phyloP scores from a whole-genome alignment of 2,113 vertebrate species.

The Catharus bicknelli region DNA sequence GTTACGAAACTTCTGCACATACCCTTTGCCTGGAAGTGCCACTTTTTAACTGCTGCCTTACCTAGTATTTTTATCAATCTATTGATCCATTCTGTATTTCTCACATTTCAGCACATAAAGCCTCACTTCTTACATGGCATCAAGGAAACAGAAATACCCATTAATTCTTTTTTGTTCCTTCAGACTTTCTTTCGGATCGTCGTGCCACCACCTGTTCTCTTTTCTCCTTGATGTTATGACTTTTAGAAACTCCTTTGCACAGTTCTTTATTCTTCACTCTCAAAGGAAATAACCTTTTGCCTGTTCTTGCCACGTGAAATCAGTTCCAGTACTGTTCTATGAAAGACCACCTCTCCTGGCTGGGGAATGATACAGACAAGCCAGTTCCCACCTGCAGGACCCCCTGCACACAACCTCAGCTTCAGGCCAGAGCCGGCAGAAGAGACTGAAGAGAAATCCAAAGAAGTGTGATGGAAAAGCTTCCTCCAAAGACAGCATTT shows the following conservation, averaged over 20 bases:
- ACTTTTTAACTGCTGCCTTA: neutral
- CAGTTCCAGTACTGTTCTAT: neutral
- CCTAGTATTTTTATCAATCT: neutral
- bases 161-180: neutral
- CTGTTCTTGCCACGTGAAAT: neutral
- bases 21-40: neutral
- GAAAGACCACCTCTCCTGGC: neutral
- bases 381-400: neutral
- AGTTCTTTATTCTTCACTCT: neutral
- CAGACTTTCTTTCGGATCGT: neutral
- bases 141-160: neutral
- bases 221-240: neutral
- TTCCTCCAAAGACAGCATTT: neutral
- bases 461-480: neutral
- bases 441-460: neutral
- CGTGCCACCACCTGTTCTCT: neutral
- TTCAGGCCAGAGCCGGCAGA: neutral
- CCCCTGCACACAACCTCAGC: fast-evolving
- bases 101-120: neutral
- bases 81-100: neutral
- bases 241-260: neutral
- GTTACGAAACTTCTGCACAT: neutral
- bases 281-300: neutral
- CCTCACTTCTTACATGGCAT: neutral
- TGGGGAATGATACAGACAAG: neutral